A percentile compares a stretch with the other conserved stretches of the same genome.
These are phyloP conservation scores for Pandemis heparana DNA, from an alignment of 2,888 invertebrate species.

Conservation along the genomic window DNA sequence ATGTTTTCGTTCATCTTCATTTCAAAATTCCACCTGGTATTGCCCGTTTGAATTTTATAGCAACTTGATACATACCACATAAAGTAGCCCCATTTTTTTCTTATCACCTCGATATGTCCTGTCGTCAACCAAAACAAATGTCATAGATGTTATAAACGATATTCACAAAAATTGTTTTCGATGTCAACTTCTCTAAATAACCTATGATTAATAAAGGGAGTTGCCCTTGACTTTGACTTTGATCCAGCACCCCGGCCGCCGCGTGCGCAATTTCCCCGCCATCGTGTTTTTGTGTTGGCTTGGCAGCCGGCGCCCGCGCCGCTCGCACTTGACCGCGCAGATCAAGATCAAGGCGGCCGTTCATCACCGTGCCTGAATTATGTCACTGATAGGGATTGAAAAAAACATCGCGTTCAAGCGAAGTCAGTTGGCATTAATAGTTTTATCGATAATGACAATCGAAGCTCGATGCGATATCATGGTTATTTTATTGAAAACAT, in stretches of 20 bases:
- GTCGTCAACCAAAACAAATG: too few species aligned
- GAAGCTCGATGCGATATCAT: not conserved
- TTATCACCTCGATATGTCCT: too few species aligned
- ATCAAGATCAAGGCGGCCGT: constrained; percentile 12
- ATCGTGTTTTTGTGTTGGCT: not conserved
- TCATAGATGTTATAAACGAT: too few species aligned
- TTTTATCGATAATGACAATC: not conserved
- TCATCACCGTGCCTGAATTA: constrained; percentile 2
- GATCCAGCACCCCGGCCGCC: not conserved
- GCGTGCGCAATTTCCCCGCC: not conserved
- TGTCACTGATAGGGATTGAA: constrained; percentile 8
- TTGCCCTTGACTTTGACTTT: not conserved
- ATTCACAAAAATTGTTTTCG: not conserved
- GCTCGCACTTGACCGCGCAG: constrained; percentile 1
- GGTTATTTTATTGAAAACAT: too few species aligned
- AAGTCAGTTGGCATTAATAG: not conserved
- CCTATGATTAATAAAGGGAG: not conserved
- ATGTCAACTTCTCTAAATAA: not conserved
- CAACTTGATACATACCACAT: too few species aligned
- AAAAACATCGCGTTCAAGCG: not conserved
- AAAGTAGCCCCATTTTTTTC: too few species aligned
- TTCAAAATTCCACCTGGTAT: too few species aligned
- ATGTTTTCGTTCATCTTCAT: too few species aligned
- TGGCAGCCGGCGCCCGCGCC: not conserved
- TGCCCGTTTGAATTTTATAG: too few species aligned